These are phyloP conservation scores for Aplochiton taeniatus DNA, from an alignment of 2,797 vertebrate genomes.

Conservation along the genomic window DNA sequence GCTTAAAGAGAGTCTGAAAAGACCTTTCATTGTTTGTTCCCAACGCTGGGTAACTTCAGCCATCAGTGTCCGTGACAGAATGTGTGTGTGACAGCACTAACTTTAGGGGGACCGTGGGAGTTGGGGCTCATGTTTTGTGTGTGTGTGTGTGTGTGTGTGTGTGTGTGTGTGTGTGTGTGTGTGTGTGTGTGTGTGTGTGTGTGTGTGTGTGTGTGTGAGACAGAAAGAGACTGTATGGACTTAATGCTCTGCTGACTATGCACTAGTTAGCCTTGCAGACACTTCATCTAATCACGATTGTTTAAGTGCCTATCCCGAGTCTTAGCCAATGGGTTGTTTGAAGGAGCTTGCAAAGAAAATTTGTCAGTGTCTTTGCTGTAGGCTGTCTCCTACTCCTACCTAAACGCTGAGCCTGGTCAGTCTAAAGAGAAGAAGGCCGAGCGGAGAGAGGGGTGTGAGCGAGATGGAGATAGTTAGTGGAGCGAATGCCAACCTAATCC, in stretches of 20 bases:
- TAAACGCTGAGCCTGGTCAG: slow-evolving; percentile 10
- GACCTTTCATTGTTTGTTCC: slow-evolving; percentile 67
- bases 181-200: slow-evolving; percentile 60
- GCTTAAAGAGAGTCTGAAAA: slow-evolving; percentile 56
- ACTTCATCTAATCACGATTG: too few relatives aligned
- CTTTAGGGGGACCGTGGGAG: slow-evolving; percentile 49
- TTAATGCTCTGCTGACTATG: too few relatives aligned
- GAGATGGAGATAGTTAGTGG: too few relatives aligned
- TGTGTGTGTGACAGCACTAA: slow-evolving; percentile 20
- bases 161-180: slow-evolving; percentile 10
- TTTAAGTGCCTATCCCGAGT: too few relatives aligned
- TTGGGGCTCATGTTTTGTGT: slow-evolving; percentile 57
- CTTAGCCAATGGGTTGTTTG: too few relatives aligned
- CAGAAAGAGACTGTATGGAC: too few relatives aligned
- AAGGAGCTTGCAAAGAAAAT: too few relatives aligned
- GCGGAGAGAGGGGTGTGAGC: slow-evolving; percentile 5
- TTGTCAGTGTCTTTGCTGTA: too few relatives aligned
- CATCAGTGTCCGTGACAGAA: slow-evolving; percentile 47
- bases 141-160: slow-evolving; percentile 27
- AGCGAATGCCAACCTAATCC: slow-evolving; percentile 35
- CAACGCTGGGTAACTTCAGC: slow-evolving; percentile 57
- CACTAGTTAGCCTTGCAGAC: too few relatives aligned
- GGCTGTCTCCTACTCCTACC: slow-evolving; percentile 23
- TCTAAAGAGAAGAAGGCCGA: slow-evolving; percentile 10
- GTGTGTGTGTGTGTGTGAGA: slow-evolving; percentile 21